Base-by-base conservation (phyloP, 2,888 invertebrate genomes). In the Amphipoea lucens region DNA sequence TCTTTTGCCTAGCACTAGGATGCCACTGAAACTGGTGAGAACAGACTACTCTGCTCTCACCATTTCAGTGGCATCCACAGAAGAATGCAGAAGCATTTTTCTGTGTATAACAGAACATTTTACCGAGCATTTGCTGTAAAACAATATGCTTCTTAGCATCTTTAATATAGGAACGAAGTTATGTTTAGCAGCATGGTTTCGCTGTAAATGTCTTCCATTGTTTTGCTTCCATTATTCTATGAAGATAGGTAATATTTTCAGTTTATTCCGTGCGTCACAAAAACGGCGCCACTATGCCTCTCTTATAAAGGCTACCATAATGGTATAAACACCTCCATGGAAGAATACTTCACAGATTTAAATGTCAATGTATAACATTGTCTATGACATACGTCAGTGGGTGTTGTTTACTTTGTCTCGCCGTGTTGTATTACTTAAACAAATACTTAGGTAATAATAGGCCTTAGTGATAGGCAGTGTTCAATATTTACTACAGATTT, bases 371-470 rank as follows among this genome's bases (percentile, higher is more conserved):
- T 68, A 63, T 60, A 42, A 69, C 75, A 72, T 87, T 68, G 79
- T 79, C 79, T 79, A 62, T 76, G 57, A 17, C n/a, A 66, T 68
- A 71, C 74, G 85, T 84, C 87, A 87, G n/a, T 76, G n/a, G n/a
- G 51, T 54, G 75, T 60, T 80, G 68, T 82, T 80, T 80, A 75
- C 66, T 78, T 72, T 63, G 76, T 79, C 67, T 62, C 51, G 54
- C 42, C 48, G 69, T 36, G 66, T 81, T 76, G 60, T 60, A 67
- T 11, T 62, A 57, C 57, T 9, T 57, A 71, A 23, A 70, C 51
- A 76, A 67, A 81, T 71, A 67, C 57, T 29, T 29, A 29, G 29
- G 51, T 74, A 71, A 65, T 74, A 79, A 66, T 68, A 48, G 20
- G 48, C 36, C 17, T 40, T 11, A 17, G 17, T 78, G 76, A 63